Conservation (phyloP, 2,888 invertebrate genomes). For the Megalurothrips usitatus region DNA sequence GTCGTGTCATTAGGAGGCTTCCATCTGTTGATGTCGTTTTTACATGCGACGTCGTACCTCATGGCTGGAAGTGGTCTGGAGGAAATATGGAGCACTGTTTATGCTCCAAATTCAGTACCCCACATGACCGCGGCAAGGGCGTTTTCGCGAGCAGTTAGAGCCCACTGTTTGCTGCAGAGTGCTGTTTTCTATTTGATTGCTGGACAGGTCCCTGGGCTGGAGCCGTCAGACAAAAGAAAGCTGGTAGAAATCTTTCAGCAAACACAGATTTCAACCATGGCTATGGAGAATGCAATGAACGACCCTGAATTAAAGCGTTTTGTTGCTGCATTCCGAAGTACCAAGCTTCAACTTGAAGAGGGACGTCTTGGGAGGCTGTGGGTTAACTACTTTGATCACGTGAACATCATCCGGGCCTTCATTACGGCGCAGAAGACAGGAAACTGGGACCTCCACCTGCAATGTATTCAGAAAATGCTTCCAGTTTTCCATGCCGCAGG, state of each 20-base stretch:
- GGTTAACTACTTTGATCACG: constrained; percentile 34
- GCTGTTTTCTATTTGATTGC: constrained; percentile 27
- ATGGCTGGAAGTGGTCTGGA: constrained; percentile 46
- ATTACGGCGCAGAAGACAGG: constrained; percentile 36
- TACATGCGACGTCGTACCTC: constrained; percentile 42
- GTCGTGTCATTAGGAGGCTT: constrained; percentile 42
- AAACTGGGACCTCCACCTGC: constrained; percentile 37
- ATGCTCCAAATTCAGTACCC: constrained; percentile 41
- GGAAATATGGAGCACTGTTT: constrained; percentile 41
- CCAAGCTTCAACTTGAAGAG: neutral
- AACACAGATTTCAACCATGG: too few species aligned
- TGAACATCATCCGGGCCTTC: constrained; percentile 33
- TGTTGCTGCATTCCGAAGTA: too few species aligned
- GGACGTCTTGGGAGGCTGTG: constrained; percentile 30
- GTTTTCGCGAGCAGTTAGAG: constrained; percentile 40
- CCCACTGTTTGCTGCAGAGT: constrained; percentile 40
- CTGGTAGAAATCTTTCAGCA: too few species aligned
- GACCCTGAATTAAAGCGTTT: too few species aligned
- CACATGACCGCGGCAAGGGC: constrained; percentile 42
- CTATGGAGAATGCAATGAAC: too few species aligned
- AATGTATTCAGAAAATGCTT: constrained; percentile 36
- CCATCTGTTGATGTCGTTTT: constrained; percentile 43
- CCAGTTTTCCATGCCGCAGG: constrained; percentile 38
- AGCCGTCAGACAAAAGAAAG: neutral
- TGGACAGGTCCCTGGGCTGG: neutral